Conservation (phyloP, 2,797 vertebrate genomes). For the Syncerus caffer region DNA sequence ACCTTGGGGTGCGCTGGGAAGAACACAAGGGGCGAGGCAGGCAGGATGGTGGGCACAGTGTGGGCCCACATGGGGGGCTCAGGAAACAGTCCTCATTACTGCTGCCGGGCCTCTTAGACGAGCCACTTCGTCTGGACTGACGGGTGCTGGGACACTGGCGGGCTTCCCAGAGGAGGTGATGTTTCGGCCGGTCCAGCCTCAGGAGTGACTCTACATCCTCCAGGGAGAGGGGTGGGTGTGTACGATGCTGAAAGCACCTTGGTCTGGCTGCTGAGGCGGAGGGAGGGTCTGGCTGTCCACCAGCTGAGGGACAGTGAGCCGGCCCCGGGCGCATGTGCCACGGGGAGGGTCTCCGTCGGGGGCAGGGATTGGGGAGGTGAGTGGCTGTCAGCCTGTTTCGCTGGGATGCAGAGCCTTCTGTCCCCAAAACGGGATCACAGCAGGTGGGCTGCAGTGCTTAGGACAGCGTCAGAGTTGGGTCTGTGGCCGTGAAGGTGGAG, state of each 20-base stretch:
- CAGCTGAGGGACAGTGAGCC: rapidly evolving
- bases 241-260: rapidly evolving
- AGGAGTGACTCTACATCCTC: not conserved
- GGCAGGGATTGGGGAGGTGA: not conserved
- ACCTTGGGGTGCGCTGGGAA: rapidly evolving
- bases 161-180: not conserved
- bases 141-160: not conserved
- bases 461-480: rapidly evolving
- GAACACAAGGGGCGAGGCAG: not conserved
- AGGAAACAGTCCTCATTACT: rapidly evolving
- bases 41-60: rapidly evolving
- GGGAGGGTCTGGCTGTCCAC: not conserved
- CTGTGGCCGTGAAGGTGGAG: rapidly evolving
- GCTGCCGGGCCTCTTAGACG: not conserved
- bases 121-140: too few relatives aligned
- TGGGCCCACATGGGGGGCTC: rapidly evolving
- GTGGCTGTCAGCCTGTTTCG: not conserved
- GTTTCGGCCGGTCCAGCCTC: not conserved
- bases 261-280: not conserved
- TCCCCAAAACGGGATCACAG: not conserved
- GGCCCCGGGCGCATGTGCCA: rapidly evolving
- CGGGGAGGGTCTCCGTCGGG: rapidly evolving
- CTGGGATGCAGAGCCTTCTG: not conserved
- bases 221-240: not conserved
- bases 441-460: rapidly evolving